A percentile compares a stretch with the other conserved stretches of the same genome.
These are phyloP conservation scores for Ictidomys tridecemlineatus DNA, from an alignment of 2,113 vertebrate species.

Conservation along the genomic window DNA sequence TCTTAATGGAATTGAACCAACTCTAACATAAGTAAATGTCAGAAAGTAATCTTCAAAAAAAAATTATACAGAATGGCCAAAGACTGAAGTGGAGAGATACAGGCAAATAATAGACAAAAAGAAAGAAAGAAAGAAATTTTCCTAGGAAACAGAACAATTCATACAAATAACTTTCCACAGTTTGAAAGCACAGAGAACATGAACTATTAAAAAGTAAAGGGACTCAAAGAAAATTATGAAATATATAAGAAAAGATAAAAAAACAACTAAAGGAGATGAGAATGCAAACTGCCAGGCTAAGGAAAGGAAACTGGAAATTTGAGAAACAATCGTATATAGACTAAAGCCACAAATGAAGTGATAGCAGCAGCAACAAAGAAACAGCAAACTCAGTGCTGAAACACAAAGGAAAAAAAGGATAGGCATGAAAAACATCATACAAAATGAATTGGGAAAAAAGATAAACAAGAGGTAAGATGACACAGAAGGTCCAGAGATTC, in stretches of 20 bases:
- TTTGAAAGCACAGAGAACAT: conserved; percentile 12
- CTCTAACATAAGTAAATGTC: conserved; percentile 41
- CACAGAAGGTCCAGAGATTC: not conserved
- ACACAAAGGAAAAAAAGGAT: not conserved
- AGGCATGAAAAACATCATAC: not conserved
- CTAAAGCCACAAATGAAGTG: conserved; percentile 11
- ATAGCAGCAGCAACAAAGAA: not conserved
- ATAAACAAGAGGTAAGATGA: not conserved
- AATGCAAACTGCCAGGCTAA: not conserved
- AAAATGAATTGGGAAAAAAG: not conserved
- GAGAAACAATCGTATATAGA: not conserved
- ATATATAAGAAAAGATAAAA: conserved; percentile 18
- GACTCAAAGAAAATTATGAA: not conserved
- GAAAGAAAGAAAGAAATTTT: not conserved
- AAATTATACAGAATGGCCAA: not conserved
- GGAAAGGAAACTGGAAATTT: not conserved
- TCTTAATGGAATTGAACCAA: not conserved
- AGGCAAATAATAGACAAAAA: not conserved
- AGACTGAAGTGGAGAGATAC: not conserved
- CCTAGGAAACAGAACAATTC: not conserved
- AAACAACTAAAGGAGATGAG: not conserved
- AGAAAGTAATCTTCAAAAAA: conserved; percentile 47
- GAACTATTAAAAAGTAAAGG: conserved; percentile 4
- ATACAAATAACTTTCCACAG: not conserved
- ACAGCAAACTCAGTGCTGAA: not conserved